These are phyloP conservation scores for Napeogenes inachia DNA, from an alignment of 2,888 invertebrate species.

Conservation along the genomic window DNA sequence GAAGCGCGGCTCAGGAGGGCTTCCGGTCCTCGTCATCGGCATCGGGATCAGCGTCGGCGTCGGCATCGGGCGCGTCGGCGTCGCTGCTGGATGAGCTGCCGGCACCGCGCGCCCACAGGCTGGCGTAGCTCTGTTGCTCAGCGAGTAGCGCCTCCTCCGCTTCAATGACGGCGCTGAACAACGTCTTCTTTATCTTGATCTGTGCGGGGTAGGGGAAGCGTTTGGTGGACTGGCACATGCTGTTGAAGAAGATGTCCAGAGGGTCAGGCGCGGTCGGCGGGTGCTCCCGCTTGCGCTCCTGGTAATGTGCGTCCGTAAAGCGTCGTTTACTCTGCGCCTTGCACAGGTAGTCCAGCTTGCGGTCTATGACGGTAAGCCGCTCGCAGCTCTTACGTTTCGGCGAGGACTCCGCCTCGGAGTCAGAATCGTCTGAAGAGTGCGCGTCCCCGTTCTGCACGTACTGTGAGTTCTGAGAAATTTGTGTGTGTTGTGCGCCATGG, in stretches of 20 bases:
- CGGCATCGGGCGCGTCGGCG: constrained; percentile 43
- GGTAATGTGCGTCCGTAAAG: constrained; percentile 33
- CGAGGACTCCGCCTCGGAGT: constrained; percentile 40
- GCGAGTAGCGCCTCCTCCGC: constrained; percentile 65
- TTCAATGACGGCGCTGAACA: constrained; percentile 61
- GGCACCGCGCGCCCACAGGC: constrained; percentile 56
- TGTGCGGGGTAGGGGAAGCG: constrained; percentile 63
- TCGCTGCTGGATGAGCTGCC: constrained; percentile 49
- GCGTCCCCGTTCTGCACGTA: constrained; percentile 41
- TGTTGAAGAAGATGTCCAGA: constrained; percentile 63
- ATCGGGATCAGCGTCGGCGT: constrained; percentile 32
- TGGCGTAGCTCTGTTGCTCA: constrained; percentile 66
- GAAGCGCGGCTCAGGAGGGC: constrained; percentile 44
- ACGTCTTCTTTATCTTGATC: constrained; percentile 59
- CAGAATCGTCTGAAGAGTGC: constrained; percentile 37
- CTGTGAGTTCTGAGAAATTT: constrained; percentile 21
- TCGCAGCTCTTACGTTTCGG: constrained; percentile 45
- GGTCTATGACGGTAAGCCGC: constrained; percentile 49
- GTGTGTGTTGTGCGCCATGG: constrained; percentile 17
- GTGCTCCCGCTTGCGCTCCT: constrained; percentile 32
- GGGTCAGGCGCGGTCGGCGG: constrained; percentile 28
- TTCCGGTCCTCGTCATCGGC: constrained; percentile 42
- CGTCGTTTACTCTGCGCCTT: constrained; percentile 42
- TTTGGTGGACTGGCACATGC: constrained; percentile 71
- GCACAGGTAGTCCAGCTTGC: constrained; percentile 57